Evolutionary conservation across 2,113 vertebrate species (phyloP).

Genomic region (Eptesicus fuscus): DNA sequence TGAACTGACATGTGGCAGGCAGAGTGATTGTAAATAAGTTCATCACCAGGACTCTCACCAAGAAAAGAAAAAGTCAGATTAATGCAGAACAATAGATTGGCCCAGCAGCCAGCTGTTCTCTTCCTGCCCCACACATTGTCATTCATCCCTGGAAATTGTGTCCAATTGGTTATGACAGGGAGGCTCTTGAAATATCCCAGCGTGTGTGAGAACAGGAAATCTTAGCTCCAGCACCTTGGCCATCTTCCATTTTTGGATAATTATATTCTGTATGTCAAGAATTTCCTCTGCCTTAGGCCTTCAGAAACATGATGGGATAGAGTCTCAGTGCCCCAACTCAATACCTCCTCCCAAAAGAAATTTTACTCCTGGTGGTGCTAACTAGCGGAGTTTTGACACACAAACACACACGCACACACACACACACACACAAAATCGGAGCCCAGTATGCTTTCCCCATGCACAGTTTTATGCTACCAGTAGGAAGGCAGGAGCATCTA

Average conservation of each 20-base stretch:
- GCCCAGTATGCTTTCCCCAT: background rate
- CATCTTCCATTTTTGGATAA: background rate
- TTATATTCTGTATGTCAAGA: background rate
- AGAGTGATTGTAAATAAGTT: conserved; percentile 64
- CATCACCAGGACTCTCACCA: conserved; percentile 13
- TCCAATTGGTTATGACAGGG: background rate
- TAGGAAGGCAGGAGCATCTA: background rate
- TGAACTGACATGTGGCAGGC: conserved; percentile 65
- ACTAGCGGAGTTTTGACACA: background rate
- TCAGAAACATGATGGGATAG: background rate
- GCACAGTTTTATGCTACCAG: background rate
- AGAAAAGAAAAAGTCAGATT: conserved; percentile 31
- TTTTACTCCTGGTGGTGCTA: background rate
- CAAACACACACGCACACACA: background rate
- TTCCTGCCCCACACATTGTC: background rate
- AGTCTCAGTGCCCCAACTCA: background rate
- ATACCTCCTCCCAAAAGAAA: background rate
- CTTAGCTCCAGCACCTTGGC: background rate
- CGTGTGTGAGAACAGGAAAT: background rate
- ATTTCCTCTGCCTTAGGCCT: background rate
- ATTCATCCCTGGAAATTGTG: conserved; percentile 22
- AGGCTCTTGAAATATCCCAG: background rate
- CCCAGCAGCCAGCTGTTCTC: conserved; percentile 39
- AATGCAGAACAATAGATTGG: conserved; percentile 23
- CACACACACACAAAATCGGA: background rate